A percentile compares a stretch with the other conserved stretches of the same genome.
phyloP scores from a whole-genome alignment of 2,888 invertebrate species.

The Saturnia japonica region DNA sequence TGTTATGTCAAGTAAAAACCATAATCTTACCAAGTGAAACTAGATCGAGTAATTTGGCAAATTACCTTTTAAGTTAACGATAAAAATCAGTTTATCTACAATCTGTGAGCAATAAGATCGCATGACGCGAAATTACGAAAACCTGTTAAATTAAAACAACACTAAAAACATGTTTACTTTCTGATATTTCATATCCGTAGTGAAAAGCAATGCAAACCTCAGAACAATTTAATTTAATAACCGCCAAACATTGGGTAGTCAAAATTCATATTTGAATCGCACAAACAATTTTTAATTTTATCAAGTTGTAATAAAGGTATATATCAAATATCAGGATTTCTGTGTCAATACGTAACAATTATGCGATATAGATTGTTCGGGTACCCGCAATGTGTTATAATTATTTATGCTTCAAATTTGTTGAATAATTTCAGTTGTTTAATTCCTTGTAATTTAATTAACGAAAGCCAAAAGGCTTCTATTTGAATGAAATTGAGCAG shows the following conservation, averaged over 20 bases:
- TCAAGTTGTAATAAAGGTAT: not conserved
- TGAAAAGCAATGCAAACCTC: not conserved
- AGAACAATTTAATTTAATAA: conserved; percentile 1
- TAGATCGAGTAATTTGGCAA: too few species aligned
- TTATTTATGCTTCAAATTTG: not conserved
- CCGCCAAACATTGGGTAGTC: not conserved
- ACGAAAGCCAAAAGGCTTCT: too few species aligned
- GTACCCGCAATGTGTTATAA: not conserved
- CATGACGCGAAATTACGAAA: not conserved
- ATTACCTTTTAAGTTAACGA: too few species aligned
- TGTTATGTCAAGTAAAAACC: too few species aligned
- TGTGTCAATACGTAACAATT: not conserved
- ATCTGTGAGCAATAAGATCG: not conserved
- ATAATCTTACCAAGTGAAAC: too few species aligned
- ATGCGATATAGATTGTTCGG: not conserved
- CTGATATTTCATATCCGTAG: not conserved
- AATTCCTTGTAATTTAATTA: not conserved
- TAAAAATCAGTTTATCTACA: too few species aligned
- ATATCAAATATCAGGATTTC: not conserved
- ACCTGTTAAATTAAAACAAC: not conserved
- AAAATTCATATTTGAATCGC: not conserved
- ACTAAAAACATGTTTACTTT: not conserved
- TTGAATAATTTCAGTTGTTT: not conserved
- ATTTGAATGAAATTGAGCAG: too few species aligned
- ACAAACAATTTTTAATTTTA: not conserved